These are phyloP conservation scores for Coregonus clupeaformis DNA, from an alignment of 2,113 vertebrate species.

Conservation along the genomic window DNA sequence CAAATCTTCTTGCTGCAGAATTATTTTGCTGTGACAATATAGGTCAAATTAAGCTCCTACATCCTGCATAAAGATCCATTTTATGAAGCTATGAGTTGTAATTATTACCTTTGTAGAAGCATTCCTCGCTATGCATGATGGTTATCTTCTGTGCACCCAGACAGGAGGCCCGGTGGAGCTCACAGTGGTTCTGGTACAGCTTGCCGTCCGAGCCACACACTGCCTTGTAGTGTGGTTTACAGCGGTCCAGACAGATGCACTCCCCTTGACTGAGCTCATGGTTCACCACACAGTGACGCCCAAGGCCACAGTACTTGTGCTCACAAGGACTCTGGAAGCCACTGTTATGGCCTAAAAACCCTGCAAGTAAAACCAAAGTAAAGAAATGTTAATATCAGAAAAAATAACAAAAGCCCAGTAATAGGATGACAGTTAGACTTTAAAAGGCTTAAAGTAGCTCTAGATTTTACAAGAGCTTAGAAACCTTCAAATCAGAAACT, in stretches of 20 bases:
- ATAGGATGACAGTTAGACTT: no score
- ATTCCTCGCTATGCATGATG: conserved; percentile 92
- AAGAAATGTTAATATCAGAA: neutral
- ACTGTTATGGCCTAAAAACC: conserved; percentile 64
- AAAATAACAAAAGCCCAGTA: neutral
- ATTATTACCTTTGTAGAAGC: conserved; percentile 91
- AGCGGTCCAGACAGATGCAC: conserved; percentile 86
- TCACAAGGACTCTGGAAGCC: conserved; percentile 77
- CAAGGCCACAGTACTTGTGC: conserved; percentile 93
- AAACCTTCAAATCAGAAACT: no score
- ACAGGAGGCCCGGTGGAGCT: conserved; percentile 92
- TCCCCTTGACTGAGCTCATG: conserved; percentile 78
- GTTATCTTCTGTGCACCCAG: conserved; percentile 83
- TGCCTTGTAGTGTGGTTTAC: conserved; percentile 88
- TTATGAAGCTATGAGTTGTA: neutral
- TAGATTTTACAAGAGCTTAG: no score
- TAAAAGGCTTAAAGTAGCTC: no score
- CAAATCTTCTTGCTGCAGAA: no score
- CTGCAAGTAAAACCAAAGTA: conserved; percentile 57
- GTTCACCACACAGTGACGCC: conserved; percentile 83
- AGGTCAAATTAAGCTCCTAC: no score
- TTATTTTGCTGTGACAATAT: no score
- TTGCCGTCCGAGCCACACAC: conserved; percentile 94
- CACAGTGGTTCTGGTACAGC: conserved; percentile 94
- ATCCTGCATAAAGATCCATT: neutral